These are phyloP conservation scores for Muntiacus reevesi DNA, from an alignment of 2,113 vertebrate species.

Conservation along the genomic window DNA sequence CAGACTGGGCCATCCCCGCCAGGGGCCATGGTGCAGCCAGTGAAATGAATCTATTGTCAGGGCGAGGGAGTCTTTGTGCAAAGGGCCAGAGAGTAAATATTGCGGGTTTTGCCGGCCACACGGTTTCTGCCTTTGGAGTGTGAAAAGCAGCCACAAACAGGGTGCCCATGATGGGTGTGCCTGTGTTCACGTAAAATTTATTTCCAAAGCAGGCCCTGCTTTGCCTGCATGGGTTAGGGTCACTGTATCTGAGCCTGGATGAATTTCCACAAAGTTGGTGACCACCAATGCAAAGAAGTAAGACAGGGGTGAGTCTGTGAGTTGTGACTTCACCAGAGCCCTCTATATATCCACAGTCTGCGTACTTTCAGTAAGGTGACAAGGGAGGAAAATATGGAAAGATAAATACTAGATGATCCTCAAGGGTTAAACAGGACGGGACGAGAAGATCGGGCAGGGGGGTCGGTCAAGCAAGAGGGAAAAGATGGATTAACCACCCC, in stretches of 20 bases:
- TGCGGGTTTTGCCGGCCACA: accelerated
- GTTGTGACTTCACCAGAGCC: accelerated
- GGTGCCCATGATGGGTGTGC: accelerated
- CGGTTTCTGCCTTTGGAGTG: background rate
- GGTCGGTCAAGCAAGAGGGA: background rate
- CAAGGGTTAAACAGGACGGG: background rate
- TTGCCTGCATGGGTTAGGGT: accelerated
- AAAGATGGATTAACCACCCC: background rate
- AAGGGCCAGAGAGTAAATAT: background rate
- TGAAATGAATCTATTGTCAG: background rate
- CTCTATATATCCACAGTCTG: accelerated
- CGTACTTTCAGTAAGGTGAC: background rate
- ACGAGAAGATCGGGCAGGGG: accelerated
- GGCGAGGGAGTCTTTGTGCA: accelerated
- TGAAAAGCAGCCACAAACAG: background rate
- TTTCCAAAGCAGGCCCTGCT: background rate
- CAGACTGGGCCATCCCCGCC: background rate
- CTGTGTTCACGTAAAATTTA: no score
- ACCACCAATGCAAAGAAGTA: background rate
- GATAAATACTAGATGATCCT: background rate
- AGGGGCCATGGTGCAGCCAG: background rate
- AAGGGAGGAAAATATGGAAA: background rate
- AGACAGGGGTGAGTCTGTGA: accelerated
- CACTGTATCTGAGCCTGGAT: background rate
- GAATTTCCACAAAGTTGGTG: no score